Base-by-base conservation (phyloP, 2,888 invertebrate species). In the Caenorhabditis panamensis region DNA sequence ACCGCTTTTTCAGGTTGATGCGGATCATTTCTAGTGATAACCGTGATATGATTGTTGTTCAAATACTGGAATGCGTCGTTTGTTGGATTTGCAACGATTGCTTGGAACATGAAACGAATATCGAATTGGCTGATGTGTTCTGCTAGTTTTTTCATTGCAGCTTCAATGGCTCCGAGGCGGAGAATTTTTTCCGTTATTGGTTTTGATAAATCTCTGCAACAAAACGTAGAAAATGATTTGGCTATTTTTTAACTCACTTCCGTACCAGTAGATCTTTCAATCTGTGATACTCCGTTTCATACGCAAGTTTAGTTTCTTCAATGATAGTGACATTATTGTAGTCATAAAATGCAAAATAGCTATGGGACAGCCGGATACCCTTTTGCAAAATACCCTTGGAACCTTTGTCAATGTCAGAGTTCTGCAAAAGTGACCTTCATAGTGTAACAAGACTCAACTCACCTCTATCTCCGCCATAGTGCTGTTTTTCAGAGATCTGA, bases 261-360 rank as follows among this genome's bases (percentile, higher is more conserved):
- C 9, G 18, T 24, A 36, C 22, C 13, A 77, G 20, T 37, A 26
- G 20, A 11, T 41, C 59, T 24, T 56, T 61, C 62, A 79, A 8
- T 5, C 44, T 44, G 41, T 79, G 54, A 62, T 72, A 79, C 37
- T 72, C 67, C 2, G 16, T 54, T 63, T 79, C 79, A 56, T 72
- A 79, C 11, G 16, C 56, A 5, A 44, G 31, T 54, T 72, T 79
- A 3, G 66, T 53, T 58, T 62, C 37, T 41, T 51, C 22, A 24
- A 58, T 31, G n/a, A 67, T 20, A 6, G 66, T 66, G 2, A 79
- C 53, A 44, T 79, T 72, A 28, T 79, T 79, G 6, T 22, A 67
- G 49, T 79, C 79, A 28, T 79, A 79, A n/a, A 79, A 67, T n/a
- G 79, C 79, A 24, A 72, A 79, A 16, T 49, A 72, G 6, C 54